Conservation (phyloP, 2,113 vertebrate genomes). For the Cacatua alba region DNA sequence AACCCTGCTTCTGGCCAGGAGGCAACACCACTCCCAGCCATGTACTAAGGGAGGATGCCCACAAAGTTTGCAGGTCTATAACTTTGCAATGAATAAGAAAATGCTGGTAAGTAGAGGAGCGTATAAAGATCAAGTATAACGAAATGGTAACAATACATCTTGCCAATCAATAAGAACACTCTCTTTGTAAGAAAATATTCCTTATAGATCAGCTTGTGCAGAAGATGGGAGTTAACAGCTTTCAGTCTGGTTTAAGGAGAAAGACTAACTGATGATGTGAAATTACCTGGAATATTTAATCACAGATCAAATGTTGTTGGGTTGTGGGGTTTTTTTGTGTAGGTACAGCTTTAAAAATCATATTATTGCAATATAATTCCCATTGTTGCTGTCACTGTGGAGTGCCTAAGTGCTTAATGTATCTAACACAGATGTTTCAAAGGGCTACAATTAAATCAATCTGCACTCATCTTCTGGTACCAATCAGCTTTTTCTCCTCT, state of each 20-base stretch:
- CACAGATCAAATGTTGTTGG: not conserved
- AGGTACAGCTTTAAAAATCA: conserved; percentile 16
- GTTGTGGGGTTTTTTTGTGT: not conserved
- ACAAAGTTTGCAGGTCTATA: not conserved
- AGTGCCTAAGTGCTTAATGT: conserved; percentile 16
- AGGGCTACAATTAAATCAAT: conserved; percentile 64
- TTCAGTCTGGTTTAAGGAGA: conserved; percentile 6
- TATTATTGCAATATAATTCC: conserved; percentile 43
- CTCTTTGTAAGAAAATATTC: not conserved
- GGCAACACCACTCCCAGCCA: not conserved
- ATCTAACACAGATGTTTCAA: conserved; percentile 49
- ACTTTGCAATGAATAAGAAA: not conserved
- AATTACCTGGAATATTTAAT: conserved; percentile 39
- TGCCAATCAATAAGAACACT: not conserved
- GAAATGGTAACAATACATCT: conserved; percentile 14
- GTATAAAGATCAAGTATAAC: not conserved
- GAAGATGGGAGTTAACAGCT: not conserved
- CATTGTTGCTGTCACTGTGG: conserved; percentile 44
- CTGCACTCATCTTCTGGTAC: conserved; percentile 52
- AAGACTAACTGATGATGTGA: conserved; percentile 15
- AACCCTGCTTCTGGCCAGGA: not conserved
- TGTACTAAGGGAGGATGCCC: rapidly evolving
- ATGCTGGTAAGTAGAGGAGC: not conserved
- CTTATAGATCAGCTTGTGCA: not conserved
- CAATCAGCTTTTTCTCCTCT: conserved; percentile 59